Base-by-base conservation (phyloP, 2,888 invertebrate species). In the Sesia bembeciformis region DNA sequence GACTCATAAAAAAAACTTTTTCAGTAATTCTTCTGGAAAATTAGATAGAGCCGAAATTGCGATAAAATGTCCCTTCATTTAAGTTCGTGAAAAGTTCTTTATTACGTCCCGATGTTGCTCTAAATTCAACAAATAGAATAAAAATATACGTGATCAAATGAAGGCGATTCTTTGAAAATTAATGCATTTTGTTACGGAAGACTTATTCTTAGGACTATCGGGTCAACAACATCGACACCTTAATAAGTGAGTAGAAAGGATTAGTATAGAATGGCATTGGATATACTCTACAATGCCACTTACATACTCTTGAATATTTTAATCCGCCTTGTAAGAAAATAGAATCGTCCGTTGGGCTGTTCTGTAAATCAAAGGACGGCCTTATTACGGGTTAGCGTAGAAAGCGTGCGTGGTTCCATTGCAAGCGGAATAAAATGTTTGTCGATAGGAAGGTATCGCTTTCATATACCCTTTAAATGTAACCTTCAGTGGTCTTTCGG, bases 271-370 rank as follows among this genome's bases (percentile, higher is more conserved):
- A 23, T 23, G 23, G 23, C 23, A 23, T 23, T 23, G 23, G 7
- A 42, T 42, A 42, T 7, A 42, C 5, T 42, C 55, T 57, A 55
- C 54, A 53, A 53, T 55, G 53, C 53, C 53, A 43, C 52, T 52
- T 57, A 53, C 52, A 53, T 52, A 57, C 54, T 55, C 50, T 58
- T 55, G 53, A 49, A 57, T 55, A 55, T 60, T 58, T 60, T 60
- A 56, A 60, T 58, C 58, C 57, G 56, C 56, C 39, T 7, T 50
- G 54, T 55, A 52, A 58, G 55, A 58, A 58, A 58, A 58, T 60
- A 60, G 58, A 54, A 58, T 58, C 53, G 53, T 43, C 56, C 58
- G 43, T 58, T 53, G 52, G 51, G 56, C 56, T 53, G 50, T 58
- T 54, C 43, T 52, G 59, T 56, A 55, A 58, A 59, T 59, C 59